A percentile compares a stretch with the other conserved stretches of the same genome.
These are phyloP conservation scores for Tangara arthus DNA, from an alignment of 2,797 vertebrate species.

Conservation along the genomic window DNA sequence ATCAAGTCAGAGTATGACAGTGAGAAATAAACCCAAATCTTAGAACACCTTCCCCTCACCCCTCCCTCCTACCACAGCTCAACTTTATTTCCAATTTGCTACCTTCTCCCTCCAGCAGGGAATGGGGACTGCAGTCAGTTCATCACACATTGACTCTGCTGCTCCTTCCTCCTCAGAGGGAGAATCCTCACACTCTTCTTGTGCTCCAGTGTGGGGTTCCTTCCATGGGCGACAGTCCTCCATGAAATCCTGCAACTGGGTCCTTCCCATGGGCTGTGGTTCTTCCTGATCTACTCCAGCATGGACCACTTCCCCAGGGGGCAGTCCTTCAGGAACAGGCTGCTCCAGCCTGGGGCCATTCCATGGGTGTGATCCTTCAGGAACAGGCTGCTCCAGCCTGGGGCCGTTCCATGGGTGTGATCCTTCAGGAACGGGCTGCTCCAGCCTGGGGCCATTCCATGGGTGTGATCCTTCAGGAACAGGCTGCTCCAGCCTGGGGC, in stretches of 20 bases:
- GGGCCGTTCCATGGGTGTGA: not conserved
- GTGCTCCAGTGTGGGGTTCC: fast-evolving
- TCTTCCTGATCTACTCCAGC: not conserved
- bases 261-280: not conserved
- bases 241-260: not conserved
- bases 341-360: too few species aligned
- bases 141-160: not conserved
- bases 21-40: not conserved
- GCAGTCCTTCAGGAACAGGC: too few species aligned
- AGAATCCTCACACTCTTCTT: not conserved
- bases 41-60: not conserved
- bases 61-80: not conserved
- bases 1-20: not conserved
- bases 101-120: not conserved
- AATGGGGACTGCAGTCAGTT: not conserved
- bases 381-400: not conserved
- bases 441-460: fast-evolving
- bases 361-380: not conserved
- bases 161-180: not conserved
- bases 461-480: not conserved
- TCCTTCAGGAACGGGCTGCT: not conserved
- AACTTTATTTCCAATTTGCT: not conserved
- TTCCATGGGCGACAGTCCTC: not conserved
- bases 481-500: not conserved
- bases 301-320: too few species aligned